Conservation (phyloP, 2,797 vertebrate species). For the Phyllotis vaccarum region DNA sequence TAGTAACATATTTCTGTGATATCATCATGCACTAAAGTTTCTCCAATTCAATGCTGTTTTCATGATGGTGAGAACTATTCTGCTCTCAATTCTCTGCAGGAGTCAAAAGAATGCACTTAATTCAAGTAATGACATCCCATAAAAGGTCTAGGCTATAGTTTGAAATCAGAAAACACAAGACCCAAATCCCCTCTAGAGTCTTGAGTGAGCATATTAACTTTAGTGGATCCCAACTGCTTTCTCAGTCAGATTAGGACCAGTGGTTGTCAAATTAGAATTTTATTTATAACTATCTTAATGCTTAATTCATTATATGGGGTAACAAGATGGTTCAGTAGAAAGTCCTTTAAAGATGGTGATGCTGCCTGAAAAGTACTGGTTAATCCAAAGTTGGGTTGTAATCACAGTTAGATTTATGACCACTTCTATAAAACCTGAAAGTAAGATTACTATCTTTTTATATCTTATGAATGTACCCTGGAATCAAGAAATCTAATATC, state of each 20-base stretch:
- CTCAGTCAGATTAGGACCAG: not conserved
- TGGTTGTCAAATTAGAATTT: not conserved
- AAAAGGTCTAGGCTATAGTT: not conserved
- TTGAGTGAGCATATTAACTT: constrained; percentile 38
- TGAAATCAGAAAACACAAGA: constrained; percentile 30
- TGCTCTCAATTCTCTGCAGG: constrained; percentile 4
- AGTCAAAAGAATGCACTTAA: not conserved
- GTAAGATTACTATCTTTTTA: not conserved
- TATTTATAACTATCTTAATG: not conserved
- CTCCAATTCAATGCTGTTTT: not conserved
- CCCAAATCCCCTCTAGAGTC: not conserved
- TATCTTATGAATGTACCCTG: not conserved
- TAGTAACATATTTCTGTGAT: not conserved
- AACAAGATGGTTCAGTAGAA: not conserved
- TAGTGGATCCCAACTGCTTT: not conserved
- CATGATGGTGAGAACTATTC: not conserved
- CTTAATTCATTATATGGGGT: not conserved
- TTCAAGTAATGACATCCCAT: constrained; percentile 42
- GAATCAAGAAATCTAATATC: constrained; percentile 43
- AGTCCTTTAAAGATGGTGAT: not conserved
- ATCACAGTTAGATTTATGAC: not conserved
- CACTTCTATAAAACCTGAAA: not conserved
- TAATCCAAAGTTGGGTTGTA: not conserved
- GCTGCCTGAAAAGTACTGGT: not conserved
- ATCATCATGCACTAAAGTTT: not conserved